A percentile compares a stretch with the other conserved stretches of the same genome.
These are phyloP conservation scores for Littorina saxatilis DNA, from an alignment of 1,140 invertebrate genomes.

Conservation along the genomic window DNA sequence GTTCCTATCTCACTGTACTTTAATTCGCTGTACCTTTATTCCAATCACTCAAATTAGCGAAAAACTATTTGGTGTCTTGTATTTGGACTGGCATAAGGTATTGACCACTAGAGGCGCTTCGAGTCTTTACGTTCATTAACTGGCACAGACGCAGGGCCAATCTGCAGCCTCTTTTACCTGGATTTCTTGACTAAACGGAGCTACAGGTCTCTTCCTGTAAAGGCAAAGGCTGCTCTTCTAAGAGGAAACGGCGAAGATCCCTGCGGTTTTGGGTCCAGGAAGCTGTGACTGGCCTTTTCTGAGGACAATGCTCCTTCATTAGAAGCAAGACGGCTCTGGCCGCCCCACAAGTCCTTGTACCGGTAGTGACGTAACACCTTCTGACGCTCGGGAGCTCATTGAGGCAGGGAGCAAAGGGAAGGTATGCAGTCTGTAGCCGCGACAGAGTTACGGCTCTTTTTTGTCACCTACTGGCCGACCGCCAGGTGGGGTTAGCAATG, in stretches of 20 bases:
- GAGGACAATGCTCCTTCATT: constrained; percentile 19
- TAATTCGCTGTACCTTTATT: no score
- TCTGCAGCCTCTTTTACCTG: no score
- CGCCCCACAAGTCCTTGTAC: background rate
- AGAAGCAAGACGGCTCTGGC: background rate
- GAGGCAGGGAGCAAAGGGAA: background rate
- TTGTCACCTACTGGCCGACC: background rate
- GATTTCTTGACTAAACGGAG: no score
- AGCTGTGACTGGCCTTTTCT: background rate
- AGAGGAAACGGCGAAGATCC: background rate
- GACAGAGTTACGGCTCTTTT: constrained; percentile 5
- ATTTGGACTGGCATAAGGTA: no score
- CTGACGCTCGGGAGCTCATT: constrained; percentile 20
- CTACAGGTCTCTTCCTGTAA: no score
- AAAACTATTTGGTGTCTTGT: no score
- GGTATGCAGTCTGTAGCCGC: background rate
- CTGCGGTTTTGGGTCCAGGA: background rate
- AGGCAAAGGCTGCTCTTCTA: background rate
- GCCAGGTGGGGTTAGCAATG: background rate
- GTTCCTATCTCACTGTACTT: no score
- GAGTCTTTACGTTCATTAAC: no score
- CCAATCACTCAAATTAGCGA: no score
- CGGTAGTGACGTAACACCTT: constrained; percentile 8
- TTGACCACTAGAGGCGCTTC: no score
- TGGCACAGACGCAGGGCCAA: no score